These are phyloP conservation scores for Hylaea fasciaria DNA, from an alignment of 2,888 invertebrate species.

Conservation along the genomic window DNA sequence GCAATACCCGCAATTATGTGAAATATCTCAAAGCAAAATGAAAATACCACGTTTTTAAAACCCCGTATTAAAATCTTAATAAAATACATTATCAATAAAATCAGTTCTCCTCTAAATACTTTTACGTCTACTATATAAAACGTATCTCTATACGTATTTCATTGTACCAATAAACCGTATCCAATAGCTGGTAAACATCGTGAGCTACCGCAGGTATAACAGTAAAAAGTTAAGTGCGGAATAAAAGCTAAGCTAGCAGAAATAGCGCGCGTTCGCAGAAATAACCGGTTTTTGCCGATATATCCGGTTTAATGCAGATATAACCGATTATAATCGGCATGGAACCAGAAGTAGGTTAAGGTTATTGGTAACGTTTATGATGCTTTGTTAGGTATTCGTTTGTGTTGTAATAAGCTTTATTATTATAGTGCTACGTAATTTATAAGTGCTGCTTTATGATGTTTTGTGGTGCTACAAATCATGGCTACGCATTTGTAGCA, in stretches of 20 bases:
- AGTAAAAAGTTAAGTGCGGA: slow-evolving; percentile 24
- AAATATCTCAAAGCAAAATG: too few relatives aligned
- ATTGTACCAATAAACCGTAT: slow-evolving; percentile 20
- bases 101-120: slow-evolving; percentile 17
- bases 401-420: not conserved
- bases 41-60: too few relatives aligned
- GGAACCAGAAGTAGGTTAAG: not conserved
- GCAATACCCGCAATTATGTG: too few relatives aligned
- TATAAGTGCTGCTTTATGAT: too few relatives aligned
- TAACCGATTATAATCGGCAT: slow-evolving; percentile 2
- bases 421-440: not conserved
- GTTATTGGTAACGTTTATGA: not conserved
- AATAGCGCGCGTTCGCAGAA: slow-evolving; percentile 16
- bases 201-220: slow-evolving; percentile 7
- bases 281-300: not conserved
- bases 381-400: not conserved
- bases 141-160: slow-evolving; percentile 18
- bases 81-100: slow-evolving; percentile 19
- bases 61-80: not conserved
- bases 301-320: slow-evolving; percentile 3
- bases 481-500: too few relatives aligned
- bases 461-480: too few relatives aligned
- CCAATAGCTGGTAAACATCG: slow-evolving; percentile 25
- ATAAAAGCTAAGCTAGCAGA: slow-evolving; percentile 24
- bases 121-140: slow-evolving; percentile 21